Evolutionary conservation across 2,888 invertebrate genomes (phyloP), one percentile per base, ranked within the genome.

Genomic region (Nasonia oneida): DNA sequence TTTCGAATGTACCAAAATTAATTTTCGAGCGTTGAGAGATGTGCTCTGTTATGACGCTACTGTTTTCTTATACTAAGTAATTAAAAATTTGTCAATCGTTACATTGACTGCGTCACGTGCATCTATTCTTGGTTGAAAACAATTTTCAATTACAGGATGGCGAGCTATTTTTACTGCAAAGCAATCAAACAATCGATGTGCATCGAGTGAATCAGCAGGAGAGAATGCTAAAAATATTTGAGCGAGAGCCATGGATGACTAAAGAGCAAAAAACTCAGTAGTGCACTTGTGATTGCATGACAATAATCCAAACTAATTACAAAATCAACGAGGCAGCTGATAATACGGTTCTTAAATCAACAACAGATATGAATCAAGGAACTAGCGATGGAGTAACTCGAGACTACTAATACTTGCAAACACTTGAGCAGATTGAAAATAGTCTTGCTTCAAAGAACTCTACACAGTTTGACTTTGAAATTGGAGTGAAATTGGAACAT

Each of bases 121-220:
- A 47, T 47, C n/a, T 61, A 23, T 61, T 23, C 8, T 10, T 10
- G 2, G 61, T 61, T 8, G 3, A 61, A 61, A 61, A 50, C 33
- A 23, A 37, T 50, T 57, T 12, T 23, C 75, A 39, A 76, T 33
- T 50, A 61, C 2, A 23, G 23, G 23, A 6, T n/a, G 50, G 50
- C n/a, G 67, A 39, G 64, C 42, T 75, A 80, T 70, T 83, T 39
- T 67, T 29, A 77, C 37, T 50, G 42, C 57, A 42, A 47, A 82
- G 53, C 70, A 79, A 79, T 85, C 75, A 4, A 67, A 23, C 15
- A 33, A 80, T 67, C 57, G 71, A 70, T 42, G 18, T 64, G 39
- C 73, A 57, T 50, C 1, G n/a, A 47, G 50, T 86, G 83, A 83
- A 67, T 86, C 83, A 86, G 47, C 74, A 18, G 57, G 50, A n/a